Conservation (phyloP, 1,140 invertebrate genomes). For the Rhagoletis zephyria region DNA sequence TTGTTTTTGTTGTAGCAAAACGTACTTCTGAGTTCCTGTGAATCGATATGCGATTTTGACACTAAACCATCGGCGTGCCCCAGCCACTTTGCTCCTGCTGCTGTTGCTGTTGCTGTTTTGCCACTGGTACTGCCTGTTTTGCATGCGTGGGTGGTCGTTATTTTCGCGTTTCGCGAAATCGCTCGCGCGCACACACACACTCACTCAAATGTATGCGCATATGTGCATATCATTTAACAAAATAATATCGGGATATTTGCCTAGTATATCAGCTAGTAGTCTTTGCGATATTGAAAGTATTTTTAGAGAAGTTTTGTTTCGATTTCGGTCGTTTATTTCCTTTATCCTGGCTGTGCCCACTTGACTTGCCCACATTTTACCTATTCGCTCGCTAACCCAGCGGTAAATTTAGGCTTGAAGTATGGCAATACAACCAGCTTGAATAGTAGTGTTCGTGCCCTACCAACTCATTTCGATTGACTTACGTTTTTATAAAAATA, state of each 20-base stretch:
- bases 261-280: background rate
- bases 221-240: background rate
- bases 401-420: no score
- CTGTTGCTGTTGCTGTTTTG: background rate
- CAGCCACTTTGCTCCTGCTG: background rate
- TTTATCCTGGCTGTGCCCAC: no score
- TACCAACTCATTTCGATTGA: no score
- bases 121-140: background rate
- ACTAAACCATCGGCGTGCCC: constrained; percentile 1
- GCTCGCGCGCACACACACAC: background rate
- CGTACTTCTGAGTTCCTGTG: constrained; percentile 1
- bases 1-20: background rate
- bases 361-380: no score
- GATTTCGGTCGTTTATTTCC: no score
- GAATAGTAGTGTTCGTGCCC: no score
- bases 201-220: background rate
- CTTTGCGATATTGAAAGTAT: no score
- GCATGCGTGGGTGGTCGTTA: constrained; percentile 55
- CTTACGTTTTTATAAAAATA: no score
- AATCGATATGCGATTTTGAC: constrained; percentile 54
- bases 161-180: constrained; percentile 24
- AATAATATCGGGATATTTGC: background rate
- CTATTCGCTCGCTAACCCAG: no score
- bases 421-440: no score
- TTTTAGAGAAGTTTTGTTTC: no score